A percentile compares a stretch with the other conserved stretches of the same genome.
Evolutionary conservation across 2,888 invertebrate species (phyloP).

Genomic region (Lasiommata megera): DNA sequence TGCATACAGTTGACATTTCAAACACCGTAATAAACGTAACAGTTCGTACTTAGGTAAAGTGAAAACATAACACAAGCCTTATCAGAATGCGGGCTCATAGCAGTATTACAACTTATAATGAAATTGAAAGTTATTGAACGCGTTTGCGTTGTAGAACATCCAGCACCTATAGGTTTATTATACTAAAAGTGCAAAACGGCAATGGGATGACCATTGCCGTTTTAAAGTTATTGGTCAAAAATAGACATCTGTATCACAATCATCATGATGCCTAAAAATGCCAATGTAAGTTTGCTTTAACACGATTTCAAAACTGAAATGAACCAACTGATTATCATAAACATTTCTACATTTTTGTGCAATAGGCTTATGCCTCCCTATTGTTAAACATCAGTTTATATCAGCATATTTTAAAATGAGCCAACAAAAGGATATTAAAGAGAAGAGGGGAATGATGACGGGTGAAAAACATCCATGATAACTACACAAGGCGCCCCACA

Average conservation of each 20-base stretch:
- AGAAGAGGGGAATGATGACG: conserved; percentile 51
- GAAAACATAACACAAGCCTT: conserved; percentile 58
- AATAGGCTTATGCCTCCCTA: neutral
- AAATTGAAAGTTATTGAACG: conserved; percentile 15
- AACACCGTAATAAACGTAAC: neutral
- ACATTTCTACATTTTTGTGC: too few species aligned
- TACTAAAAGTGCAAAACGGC: too few species aligned
- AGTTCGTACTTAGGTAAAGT: conserved; percentile 56
- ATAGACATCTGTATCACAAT: too few species aligned
- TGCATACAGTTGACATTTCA: conserved; percentile 38
- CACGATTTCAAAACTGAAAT: too few species aligned
- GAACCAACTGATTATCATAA: too few species aligned
- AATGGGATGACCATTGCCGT: too few species aligned
- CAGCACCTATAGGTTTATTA: too few species aligned
- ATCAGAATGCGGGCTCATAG: conserved; percentile 55
- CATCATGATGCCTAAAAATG: too few species aligned
- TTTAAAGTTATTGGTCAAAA: too few species aligned
- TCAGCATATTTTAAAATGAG: conserved; percentile 41
- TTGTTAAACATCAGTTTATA: conserved; percentile 10
- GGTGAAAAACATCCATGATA: conserved; percentile 59
- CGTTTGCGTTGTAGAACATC: too few species aligned
- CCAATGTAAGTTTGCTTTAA: too few species aligned
- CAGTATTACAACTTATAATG: conserved; percentile 6
- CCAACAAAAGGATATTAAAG: conserved; percentile 38
- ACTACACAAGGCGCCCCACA: conserved; percentile 44